These are phyloP conservation scores for Cassiopea andromeda DNA, from an alignment of 30 jellyfish, hydroid and myxozoan genomes.

Conservation along the genomic window DNA sequence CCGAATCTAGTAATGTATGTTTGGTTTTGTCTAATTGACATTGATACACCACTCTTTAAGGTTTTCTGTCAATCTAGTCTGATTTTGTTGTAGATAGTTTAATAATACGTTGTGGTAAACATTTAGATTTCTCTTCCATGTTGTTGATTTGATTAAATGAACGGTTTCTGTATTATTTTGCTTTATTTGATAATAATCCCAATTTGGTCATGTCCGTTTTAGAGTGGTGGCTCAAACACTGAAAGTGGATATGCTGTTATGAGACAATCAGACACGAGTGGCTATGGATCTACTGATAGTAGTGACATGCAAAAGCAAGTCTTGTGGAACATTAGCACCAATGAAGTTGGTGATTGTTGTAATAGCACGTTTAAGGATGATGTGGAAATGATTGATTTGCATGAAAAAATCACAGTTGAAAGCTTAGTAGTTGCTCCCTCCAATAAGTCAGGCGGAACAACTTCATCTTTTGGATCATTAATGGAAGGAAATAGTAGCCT, in stretches of 20 bases:
- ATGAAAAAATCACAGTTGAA: not conserved
- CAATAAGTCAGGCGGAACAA: not conserved
- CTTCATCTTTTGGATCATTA: not conserved
- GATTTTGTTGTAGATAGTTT: not conserved
- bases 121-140: too few species aligned
- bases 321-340: not conserved
- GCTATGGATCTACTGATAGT: not conserved
- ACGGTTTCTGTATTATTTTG: not conserved
- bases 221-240: conserved; percentile 6
- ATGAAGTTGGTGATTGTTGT: not conserved
- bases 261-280: not conserved
- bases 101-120: too few species aligned
- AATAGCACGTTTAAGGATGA: not conserved
- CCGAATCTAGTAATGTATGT: conserved; percentile 11
- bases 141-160: too few species aligned
- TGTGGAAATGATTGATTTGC: not conserved
- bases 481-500: not conserved
- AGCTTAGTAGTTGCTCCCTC: not conserved
- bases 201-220: not conserved
- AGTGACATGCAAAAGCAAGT: not conserved
- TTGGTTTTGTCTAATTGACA: not conserved
- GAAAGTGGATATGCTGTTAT: not conserved
- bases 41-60: not conserved
- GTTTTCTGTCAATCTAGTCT: not conserved
- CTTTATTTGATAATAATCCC: not conserved